Evolutionary conservation across 2,888 invertebrate species (phyloP).

Genomic region (Luffia ferchaultella): DNA sequence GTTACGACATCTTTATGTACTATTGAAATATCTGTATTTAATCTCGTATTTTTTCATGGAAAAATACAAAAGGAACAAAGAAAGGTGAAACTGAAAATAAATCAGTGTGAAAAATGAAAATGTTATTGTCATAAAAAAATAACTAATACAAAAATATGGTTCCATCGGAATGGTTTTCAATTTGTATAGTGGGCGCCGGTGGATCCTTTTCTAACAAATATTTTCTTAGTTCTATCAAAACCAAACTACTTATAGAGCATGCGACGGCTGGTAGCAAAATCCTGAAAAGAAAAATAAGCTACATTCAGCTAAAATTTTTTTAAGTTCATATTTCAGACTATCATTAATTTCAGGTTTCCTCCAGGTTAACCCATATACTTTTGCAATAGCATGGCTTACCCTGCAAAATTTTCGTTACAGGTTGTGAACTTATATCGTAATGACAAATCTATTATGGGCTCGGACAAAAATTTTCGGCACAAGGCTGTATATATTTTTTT

Average conservation of each 20-base stretch:
- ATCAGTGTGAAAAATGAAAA: neutral
- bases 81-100: neutral
- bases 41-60: neutral
- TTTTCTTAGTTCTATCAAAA: slow-evolving; percentile 30
- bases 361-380: too few relatives aligned
- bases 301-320: too few relatives aligned
- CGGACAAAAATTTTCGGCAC: too few relatives aligned
- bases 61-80: neutral
- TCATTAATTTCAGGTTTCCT: too few relatives aligned
- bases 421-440: too few relatives aligned
- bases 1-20: neutral
- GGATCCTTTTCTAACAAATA: slow-evolving; percentile 47
- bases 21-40: too few relatives aligned
- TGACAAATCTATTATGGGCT: too few relatives aligned
- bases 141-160: slow-evolving; percentile 51
- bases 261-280: slow-evolving; percentile 33
- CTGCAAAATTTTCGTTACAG: too few relatives aligned
- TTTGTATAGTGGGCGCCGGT: slow-evolving; percentile 48
- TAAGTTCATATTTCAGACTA: too few relatives aligned
- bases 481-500: too few relatives aligned
- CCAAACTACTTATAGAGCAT: slow-evolving; percentile 34
- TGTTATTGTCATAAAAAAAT: neutral
- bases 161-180: slow-evolving; percentile 54
- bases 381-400: too few relatives aligned
- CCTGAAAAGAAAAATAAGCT: slow-evolving; percentile 33